Percentiles rank a stretch among this genome's conserved stretches.
Conservation (phyloP, 1,140 invertebrate species). For the Pogonomyrmex barbatus region DNA sequence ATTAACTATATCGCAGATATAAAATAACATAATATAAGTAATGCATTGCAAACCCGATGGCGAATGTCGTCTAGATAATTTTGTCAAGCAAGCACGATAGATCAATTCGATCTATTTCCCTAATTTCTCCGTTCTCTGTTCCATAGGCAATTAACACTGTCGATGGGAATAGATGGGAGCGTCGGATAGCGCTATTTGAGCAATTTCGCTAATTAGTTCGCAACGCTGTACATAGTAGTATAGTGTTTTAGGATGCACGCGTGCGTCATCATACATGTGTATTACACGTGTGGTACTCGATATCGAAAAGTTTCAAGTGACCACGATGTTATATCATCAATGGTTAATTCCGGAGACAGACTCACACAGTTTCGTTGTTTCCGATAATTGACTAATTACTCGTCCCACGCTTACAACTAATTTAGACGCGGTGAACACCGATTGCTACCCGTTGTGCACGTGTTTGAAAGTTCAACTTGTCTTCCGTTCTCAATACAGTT, state of each 20-base stretch:
- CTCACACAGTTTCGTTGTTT: slow-evolving; percentile 36
- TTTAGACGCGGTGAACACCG: slow-evolving; percentile 3
- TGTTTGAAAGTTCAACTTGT: not conserved
- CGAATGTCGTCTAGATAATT: not conserved
- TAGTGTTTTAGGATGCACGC: slow-evolving; percentile 29
- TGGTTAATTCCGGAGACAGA: slow-evolving; percentile 48
- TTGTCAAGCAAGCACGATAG: not conserved
- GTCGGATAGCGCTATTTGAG: slow-evolving; percentile 59
- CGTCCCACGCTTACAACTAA: slow-evolving; percentile 10
- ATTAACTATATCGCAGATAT: not conserved
- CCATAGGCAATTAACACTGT: slow-evolving; percentile 24
- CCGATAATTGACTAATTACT: slow-evolving; percentile 70
- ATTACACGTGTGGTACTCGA: not conserved
- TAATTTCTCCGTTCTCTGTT: not conserved
- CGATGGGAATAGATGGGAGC: not conserved
- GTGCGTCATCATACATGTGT: slow-evolving; percentile 22
- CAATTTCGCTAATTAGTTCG: slow-evolving; percentile 72
- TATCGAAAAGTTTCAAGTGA: slow-evolving; percentile 57
- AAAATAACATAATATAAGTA: not conserved
- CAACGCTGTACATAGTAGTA: slow-evolving; percentile 3
- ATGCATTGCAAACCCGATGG: not conserved
- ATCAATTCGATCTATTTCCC: not conserved
- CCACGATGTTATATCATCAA: slow-evolving; percentile 53
- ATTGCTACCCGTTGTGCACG: not conserved
- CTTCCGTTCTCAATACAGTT: not conserved